Conservation (phyloP, 1,140 invertebrate species). For the Drosophila guanche region DNA sequence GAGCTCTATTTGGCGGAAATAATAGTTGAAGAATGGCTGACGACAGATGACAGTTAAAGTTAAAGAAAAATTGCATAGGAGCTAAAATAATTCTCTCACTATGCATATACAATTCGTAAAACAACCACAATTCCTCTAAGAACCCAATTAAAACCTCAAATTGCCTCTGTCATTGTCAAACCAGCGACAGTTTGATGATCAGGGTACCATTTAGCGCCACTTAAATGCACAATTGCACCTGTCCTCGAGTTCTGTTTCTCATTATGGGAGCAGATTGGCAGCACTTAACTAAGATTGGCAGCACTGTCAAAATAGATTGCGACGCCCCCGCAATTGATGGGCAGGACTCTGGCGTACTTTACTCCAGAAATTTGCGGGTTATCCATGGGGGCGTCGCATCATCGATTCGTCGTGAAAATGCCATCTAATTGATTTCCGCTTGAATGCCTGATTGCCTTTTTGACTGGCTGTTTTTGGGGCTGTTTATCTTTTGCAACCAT, state of each 20-base stretch:
- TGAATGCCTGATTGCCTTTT: slow-evolving; percentile 51
- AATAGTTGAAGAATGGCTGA: too few relatives aligned
- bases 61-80: too few relatives aligned
- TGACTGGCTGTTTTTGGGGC: slow-evolving; percentile 16
- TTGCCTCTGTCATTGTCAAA: not conserved
- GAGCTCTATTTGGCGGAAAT: too few relatives aligned
- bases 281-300: slow-evolving; percentile 9
- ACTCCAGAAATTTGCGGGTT: too few relatives aligned
- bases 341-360: slow-evolving; percentile 15
- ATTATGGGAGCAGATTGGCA: slow-evolving; percentile 9
- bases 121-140: too few relatives aligned
- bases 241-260: slow-evolving; percentile 10
- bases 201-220: not conserved
- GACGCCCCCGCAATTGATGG: slow-evolving; percentile 2
- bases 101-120: too few relatives aligned
- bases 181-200: not conserved
- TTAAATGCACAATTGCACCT: slow-evolving; percentile 19
- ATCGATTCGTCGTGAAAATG: slow-evolving; percentile 4
- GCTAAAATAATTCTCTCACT: too few relatives aligned
- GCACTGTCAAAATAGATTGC: slow-evolving; percentile 17
- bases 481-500: slow-evolving; percentile 29
- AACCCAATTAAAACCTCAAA: too few relatives aligned
- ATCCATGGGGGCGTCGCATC: not conserved
- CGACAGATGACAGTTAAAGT: too few relatives aligned
- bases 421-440: slow-evolving; percentile 64